A percentile compares a stretch with the other conserved stretches of the same genome.
These are phyloP conservation scores for Orchestia grillus DNA, from an alignment of 1,140 invertebrate genomes.

Conservation along the genomic window DNA sequence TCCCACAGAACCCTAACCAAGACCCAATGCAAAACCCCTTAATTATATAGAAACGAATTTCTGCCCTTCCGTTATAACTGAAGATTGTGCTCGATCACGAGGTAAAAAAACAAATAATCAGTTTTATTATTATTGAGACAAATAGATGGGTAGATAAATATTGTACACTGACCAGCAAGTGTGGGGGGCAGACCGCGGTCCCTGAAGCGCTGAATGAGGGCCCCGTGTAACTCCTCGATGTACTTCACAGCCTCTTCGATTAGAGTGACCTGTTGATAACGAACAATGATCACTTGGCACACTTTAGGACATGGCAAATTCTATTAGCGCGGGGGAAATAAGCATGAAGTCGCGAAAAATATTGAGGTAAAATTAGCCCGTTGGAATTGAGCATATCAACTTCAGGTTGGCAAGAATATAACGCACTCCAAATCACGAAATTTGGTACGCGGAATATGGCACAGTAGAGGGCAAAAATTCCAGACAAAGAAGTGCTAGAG, in stretches of 20 bases:
- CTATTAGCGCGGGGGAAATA: neutral
- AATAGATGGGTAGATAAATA: neutral
- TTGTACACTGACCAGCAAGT: conserved; percentile 67
- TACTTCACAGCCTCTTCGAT: conserved; percentile 72
- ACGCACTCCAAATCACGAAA: neutral
- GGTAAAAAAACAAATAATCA: too few relatives aligned
- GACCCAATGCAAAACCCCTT: too few relatives aligned
- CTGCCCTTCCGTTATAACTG: too few relatives aligned
- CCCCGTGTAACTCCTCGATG: conserved; percentile 71
- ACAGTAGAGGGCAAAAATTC: too few relatives aligned
- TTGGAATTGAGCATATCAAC: neutral
- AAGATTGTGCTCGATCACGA: too few relatives aligned
- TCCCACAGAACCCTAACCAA: too few relatives aligned
- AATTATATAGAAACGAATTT: too few relatives aligned
- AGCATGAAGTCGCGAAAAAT: neutral
- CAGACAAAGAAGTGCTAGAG: neutral
- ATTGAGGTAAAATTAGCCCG: neutral
- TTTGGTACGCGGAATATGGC: neutral
- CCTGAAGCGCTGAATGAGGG: conserved; percentile 69
- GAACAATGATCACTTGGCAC: too few relatives aligned
- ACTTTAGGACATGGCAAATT: too few relatives aligned
- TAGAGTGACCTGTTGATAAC: conserved; percentile 69
- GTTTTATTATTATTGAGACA: too few relatives aligned
- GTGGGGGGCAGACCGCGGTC: conserved; percentile 68
- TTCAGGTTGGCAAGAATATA: neutral